Conservation (phyloP, 2,888 invertebrate species). For the Spilarctia lutea region DNA sequence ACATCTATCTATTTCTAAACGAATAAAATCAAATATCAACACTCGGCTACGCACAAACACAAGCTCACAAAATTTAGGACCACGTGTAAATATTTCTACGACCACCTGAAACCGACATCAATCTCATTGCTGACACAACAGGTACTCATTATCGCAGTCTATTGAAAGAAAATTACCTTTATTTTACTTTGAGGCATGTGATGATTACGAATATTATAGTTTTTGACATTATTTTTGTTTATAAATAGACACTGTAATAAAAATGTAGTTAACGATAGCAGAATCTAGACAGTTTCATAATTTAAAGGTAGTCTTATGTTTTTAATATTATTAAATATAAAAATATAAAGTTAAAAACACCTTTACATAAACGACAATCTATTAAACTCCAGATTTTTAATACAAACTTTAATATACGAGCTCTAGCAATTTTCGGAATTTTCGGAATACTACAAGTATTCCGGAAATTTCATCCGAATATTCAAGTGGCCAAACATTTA, state of each 20-base stretch:
- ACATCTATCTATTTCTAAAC: too few species aligned
- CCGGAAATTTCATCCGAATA: too few species aligned
- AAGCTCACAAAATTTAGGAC: not conserved
- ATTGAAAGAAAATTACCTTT: not conserved
- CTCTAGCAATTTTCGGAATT: too few species aligned
- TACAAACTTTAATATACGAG: not conserved
- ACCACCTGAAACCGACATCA: not conserved
- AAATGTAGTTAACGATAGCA: too few species aligned
- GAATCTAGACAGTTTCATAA: too few species aligned
- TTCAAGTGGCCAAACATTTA: too few species aligned
- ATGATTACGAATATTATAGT: not conserved
- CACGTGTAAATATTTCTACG: not conserved
- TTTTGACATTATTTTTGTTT: too few species aligned
- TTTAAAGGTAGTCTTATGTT: too few species aligned
- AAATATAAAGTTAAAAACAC: not conserved
- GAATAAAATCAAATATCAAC: not conserved
- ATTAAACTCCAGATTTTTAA: not conserved
- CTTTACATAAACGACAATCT: not conserved
- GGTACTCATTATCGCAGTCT: too few species aligned
- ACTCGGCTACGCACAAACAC: not conserved
- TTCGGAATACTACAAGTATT: too few species aligned
- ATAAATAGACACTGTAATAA: too few species aligned
- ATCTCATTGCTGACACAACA: not conserved
- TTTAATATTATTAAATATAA: too few species aligned
- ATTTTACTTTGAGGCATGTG: not conserved